phyloP scores from a whole-genome alignment of 2,888 invertebrate genomes.

The Ferdinandea cuprea region DNA sequence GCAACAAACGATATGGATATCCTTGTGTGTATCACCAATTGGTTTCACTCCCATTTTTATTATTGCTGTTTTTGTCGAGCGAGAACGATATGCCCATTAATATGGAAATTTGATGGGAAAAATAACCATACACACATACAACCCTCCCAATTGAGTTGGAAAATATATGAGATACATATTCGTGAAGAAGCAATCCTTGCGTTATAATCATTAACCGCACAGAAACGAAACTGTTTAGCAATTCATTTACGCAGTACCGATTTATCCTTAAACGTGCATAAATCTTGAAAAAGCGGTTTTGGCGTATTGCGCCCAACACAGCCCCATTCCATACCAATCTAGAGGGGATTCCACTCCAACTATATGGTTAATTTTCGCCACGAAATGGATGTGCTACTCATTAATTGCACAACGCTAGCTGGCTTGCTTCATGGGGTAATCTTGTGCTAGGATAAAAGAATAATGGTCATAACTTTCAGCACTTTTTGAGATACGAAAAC shows the following conservation, averaged over 20 bases:
- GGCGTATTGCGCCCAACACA: slow-evolving; percentile 3
- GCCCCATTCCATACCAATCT: neutral
- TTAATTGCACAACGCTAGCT: slow-evolving; percentile 68
- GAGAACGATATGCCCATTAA: slow-evolving; percentile 74
- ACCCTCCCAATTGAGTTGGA: slow-evolving; percentile 43
- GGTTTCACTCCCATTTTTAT: slow-evolving; percentile 75
- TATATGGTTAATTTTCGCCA: slow-evolving; percentile 64
- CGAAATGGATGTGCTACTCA: slow-evolving; percentile 69
- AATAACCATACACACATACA: slow-evolving; percentile 58
- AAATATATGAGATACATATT: slow-evolving; percentile 35
- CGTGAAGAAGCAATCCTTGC: slow-evolving; percentile 54
- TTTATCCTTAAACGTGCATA: slow-evolving; percentile 74
- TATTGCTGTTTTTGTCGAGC: slow-evolving; percentile 51
- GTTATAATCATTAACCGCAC: slow-evolving; percentile 73
- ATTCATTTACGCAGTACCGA: slow-evolving; percentile 70
- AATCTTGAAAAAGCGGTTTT: slow-evolving; percentile 73
- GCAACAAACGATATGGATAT: slow-evolving; percentile 46
- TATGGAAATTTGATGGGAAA: slow-evolving; percentile 76
- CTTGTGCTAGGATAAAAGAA: slow-evolving; percentile 64
- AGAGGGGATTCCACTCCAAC: neutral
- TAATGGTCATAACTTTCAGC: slow-evolving; percentile 73
- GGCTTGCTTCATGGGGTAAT: slow-evolving; percentile 40
- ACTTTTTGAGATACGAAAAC: slow-evolving; percentile 25
- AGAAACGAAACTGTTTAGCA: slow-evolving; percentile 65
- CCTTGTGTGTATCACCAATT: slow-evolving; percentile 60